A percentile compares a stretch with the other conserved stretches of the same genome.
These are phyloP conservation scores for Macrotus californicus DNA, from an alignment of 2,113 vertebrate genomes.

Conservation along the genomic window DNA sequence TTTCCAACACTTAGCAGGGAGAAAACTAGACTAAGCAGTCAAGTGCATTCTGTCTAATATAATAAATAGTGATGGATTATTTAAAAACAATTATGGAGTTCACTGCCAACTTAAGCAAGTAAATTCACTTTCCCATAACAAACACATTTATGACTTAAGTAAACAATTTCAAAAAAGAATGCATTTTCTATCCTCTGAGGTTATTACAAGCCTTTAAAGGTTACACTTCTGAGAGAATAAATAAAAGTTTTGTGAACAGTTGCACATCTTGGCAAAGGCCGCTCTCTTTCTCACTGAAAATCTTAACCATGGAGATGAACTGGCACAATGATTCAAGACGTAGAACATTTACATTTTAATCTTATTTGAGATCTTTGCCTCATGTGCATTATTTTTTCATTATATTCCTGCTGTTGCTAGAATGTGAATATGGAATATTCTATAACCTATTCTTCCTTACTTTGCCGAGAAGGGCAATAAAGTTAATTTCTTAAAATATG, in stretches of 20 bases:
- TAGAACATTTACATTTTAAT: background rate
- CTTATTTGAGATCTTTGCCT: background rate
- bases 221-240: slow-evolving; percentile 14
- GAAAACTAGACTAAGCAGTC: background rate
- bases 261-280: background rate
- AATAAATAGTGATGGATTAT: background rate
- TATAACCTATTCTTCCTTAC: background rate
- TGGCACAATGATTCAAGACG: background rate
- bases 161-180: slow-evolving; percentile 19
- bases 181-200: background rate
- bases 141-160: slow-evolving; percentile 12
- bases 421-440: background rate
- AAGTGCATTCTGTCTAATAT: background rate
- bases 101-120: background rate
- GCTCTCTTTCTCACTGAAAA: background rate
- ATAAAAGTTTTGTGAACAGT: background rate
- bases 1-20: slow-evolving; percentile 5
- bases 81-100: background rate
- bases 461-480: background rate
- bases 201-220: background rate
- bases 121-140: slow-evolving; percentile 31
- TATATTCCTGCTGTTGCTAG: background rate
- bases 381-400: background rate
- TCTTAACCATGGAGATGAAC: background rate
- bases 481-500: background rate